phyloP scores from a whole-genome alignment of 2,888 invertebrate species.

The Cyclophora albipunctata region DNA sequence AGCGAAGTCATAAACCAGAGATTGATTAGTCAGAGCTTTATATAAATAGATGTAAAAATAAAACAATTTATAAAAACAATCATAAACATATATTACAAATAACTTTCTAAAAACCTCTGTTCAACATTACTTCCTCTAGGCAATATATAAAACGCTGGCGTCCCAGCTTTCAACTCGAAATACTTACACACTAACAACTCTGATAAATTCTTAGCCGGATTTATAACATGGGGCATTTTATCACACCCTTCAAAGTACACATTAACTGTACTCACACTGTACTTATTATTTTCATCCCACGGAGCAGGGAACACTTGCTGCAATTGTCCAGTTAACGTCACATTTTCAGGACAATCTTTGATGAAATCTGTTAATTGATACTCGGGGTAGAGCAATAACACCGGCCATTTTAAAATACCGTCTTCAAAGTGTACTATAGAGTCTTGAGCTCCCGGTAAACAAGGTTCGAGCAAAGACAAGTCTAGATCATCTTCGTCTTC shows the following conservation, averaged over 20 bases:
- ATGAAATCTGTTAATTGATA: slow-evolving; percentile 91
- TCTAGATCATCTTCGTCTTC: slow-evolving; percentile 62
- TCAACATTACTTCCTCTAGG: slow-evolving; percentile 75
- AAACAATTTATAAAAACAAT: no score
- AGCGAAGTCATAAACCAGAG: no score
- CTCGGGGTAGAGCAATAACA: slow-evolving; percentile 92
- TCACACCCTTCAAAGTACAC: slow-evolving; percentile 84
- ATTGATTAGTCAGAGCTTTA: no score
- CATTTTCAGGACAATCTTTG: slow-evolving; percentile 84
- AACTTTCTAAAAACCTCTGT: slow-evolving; percentile 72
- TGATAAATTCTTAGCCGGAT: slow-evolving; percentile 71
- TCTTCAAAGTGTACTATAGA: slow-evolving; percentile 78
- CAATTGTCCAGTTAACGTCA: slow-evolving; percentile 63
- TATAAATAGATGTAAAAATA: no score
- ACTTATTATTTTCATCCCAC: slow-evolving; percentile 83
- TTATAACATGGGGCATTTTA: slow-evolving; percentile 75
- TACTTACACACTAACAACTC: slow-evolving; percentile 76
- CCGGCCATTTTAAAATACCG: slow-evolving; percentile 86
- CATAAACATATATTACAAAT: slow-evolving; percentile 29
- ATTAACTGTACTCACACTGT: slow-evolving; percentile 75
- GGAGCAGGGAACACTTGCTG: slow-evolving; percentile 80
- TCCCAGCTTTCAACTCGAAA: slow-evolving; percentile 78
- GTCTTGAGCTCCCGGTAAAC: slow-evolving; percentile 78
- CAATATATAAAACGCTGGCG: slow-evolving; percentile 79
- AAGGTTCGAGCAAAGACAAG: slow-evolving; percentile 76